Evolutionary conservation across 2,797 vertebrate species (phyloP), one percentile per base, ranked within the genome.

Genomic region (Oophaga sylvatica): DNA sequence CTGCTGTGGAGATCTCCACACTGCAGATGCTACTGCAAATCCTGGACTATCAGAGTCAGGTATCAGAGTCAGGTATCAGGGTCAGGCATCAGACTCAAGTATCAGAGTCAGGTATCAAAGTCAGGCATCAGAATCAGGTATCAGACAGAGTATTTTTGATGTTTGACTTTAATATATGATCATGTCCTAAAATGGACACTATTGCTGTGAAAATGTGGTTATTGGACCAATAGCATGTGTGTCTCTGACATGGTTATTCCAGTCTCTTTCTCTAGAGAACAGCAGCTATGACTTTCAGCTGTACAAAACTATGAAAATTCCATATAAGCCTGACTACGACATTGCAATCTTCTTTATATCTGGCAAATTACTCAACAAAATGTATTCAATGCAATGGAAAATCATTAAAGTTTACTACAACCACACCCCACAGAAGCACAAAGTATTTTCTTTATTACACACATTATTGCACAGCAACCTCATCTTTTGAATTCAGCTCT

Each of bases 381-480:
- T 77, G 11, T 78, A 78, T 78, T 57, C 12, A 29, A 29, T 17
- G 53, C 48, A 13, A 29, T 78, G 76, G 76, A 78, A 80, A 80
- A 62, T 80, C 57, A 35, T 80, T 80, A 59, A 35, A 29, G 59
- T 59, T 17, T 78, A 59, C 56, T 59, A 15, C 16, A 59, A 59
- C 56, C 53, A 29, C n/a, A 29, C 16, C 31, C 60, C 19, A 26
- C 2, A 81, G 13, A 81, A 2, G 41, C 62, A 63, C 5, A 80
- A 10, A 13, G 17, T 20, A 62, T 45, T 22, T 45, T 26, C 35
- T 35, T 80, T 29, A 2, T 1, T 63, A 22, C 12, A 81, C 79
- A 22, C 5, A 7, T n/a, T 60, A 62, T 62, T 41, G 15, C 17
- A 81, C 35, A 81, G 20, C 20, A 45, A 20, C 35, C 22, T 67